phyloP scores from a whole-genome alignment of 2,888 invertebrate species.

The Steinernema hermaphroditum region DNA sequence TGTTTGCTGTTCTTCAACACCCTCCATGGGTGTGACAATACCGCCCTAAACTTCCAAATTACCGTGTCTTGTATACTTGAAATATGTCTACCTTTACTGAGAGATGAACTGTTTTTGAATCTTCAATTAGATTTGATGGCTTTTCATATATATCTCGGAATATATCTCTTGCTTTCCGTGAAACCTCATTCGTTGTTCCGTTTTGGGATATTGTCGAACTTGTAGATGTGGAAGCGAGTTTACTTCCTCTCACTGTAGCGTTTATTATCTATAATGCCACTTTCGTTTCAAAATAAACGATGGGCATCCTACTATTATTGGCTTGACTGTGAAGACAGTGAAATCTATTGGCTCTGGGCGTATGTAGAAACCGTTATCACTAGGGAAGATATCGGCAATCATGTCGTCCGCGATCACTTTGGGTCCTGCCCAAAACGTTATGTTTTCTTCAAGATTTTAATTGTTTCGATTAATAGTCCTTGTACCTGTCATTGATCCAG shows the following conservation, averaged over 20 bases:
- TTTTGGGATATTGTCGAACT: neutral
- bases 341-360: constrained; percentile 58
- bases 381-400: constrained; percentile 59
- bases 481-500: constrained; percentile 44
- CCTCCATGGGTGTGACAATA: neutral
- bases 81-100: constrained; percentile 2
- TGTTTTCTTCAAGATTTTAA: constrained; percentile 55
- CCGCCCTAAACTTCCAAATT: constrained; percentile 67
- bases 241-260: neutral
- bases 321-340: constrained; percentile 50
- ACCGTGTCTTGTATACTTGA: constrained; percentile 43
- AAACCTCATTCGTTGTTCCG: neutral
- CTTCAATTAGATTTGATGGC: neutral
- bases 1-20: neutral
- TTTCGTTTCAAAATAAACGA: neutral
- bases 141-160: constrained; percentile 39
- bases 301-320: constrained; percentile 38
- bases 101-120: neutral
- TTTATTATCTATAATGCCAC: neutral
- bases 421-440: constrained; percentile 66
- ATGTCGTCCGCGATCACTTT: constrained; percentile 47
- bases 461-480: neutral
- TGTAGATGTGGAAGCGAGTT: neutral
- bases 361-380: constrained; percentile 63
- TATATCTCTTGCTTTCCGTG: constrained; percentile 29